Conservation (phyloP, 2,797 vertebrate genomes). For the Centropyge bicolor region DNA sequence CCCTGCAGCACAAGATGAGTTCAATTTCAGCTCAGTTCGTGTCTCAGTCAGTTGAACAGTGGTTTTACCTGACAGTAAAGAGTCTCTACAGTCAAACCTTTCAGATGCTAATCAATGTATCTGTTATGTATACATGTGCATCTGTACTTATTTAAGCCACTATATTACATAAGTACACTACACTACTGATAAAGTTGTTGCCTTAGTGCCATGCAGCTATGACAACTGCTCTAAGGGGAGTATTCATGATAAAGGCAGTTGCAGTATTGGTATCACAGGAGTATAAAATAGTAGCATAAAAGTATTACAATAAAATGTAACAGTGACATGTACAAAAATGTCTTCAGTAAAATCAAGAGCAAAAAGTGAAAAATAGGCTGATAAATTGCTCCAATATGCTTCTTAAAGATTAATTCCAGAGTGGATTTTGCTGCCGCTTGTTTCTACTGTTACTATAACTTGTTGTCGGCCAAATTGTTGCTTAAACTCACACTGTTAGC, state of each 20-base stretch:
- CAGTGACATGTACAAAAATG: neutral
- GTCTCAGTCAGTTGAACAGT: constrained; percentile 2
- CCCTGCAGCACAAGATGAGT: constrained; percentile 6
- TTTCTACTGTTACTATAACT: neutral
- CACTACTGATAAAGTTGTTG: constrained; percentile 19
- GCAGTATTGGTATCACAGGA: neutral
- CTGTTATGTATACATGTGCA: neutral
- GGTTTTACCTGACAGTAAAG: constrained; percentile 6
- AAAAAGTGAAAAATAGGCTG: neutral
- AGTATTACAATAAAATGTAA: neutral
- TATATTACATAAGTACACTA: neutral
- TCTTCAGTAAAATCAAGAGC: neutral
- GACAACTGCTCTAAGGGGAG: neutral
- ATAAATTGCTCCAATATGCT: neutral
- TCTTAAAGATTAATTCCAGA: neutral
- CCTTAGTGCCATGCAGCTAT: neutral
- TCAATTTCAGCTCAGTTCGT: constrained; percentile 23
- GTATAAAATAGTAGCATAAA: neutral
- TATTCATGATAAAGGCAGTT: neutral
- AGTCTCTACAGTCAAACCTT: neutral
- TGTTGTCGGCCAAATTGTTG: constrained; percentile 24
- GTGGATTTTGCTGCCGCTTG: neutral
- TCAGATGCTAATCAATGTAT: constrained; percentile 5
- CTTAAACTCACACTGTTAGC: constrained; percentile 3
- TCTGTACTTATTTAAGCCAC: neutral